phyloP scores from a whole-genome alignment of 1,140 invertebrate genomes.

The Scaptomyza graminum region DNA sequence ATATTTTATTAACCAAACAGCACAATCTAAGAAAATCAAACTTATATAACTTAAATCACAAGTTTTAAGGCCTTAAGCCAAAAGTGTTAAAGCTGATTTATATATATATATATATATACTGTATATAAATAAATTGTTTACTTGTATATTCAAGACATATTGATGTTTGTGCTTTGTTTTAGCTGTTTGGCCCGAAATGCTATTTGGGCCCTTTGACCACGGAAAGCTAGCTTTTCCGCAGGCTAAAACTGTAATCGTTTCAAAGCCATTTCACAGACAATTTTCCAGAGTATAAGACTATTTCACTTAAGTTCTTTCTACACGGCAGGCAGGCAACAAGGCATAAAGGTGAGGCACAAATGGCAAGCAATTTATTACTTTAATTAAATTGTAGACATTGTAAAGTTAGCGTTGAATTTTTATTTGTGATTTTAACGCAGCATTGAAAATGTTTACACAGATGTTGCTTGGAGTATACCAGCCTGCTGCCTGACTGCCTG shows the following conservation, averaged over 20 bases:
- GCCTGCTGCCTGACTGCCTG: background rate
- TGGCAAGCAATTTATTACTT: conserved; percentile 75
- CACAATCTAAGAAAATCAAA: too few species aligned
- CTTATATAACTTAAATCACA: too few species aligned
- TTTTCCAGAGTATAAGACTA: conserved; percentile 8
- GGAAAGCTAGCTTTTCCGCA: conserved; percentile 10
- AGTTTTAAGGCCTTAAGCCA: too few species aligned
- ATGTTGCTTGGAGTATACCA: conserved; percentile 3
- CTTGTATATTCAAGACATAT: background rate
- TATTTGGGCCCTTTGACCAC: background rate
- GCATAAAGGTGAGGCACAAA: conserved; percentile 23
- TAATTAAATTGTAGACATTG: conserved; percentile 69
- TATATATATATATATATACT: too few species aligned
- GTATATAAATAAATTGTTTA: too few species aligned
- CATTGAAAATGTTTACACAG: conserved; percentile 41
- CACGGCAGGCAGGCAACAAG: too few species aligned
- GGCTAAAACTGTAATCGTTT: conserved; percentile 7
- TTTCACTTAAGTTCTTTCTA: conserved; percentile 10
- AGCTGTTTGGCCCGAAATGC: background rate
- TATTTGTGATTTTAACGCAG: conserved; percentile 48
- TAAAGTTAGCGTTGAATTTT: conserved; percentile 49
- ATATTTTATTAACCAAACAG: background rate
- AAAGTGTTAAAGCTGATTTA: too few species aligned
- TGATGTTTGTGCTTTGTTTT: conserved; percentile 5
- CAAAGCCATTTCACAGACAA: conserved; percentile 30